Base-by-base conservation (phyloP, 23 tunicate genomes). In the Trididemnum nubilum region DNA sequence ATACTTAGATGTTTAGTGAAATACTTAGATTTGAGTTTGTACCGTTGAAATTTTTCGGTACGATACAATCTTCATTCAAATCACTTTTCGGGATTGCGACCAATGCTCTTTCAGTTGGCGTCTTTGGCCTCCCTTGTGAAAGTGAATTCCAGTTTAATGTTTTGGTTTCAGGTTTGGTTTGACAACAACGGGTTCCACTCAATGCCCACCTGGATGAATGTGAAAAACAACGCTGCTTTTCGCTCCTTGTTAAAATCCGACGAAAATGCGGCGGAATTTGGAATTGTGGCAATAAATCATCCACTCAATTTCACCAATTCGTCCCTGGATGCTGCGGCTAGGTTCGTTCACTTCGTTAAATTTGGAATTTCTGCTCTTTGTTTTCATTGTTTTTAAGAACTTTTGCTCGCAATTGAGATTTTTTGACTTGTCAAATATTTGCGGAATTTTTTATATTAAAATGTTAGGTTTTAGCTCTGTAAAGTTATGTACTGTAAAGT, bases 151-250 rank as follows among this genome's bases (percentile, higher is more conserved):
- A n/a, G n/a, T n/a, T n/a, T n/a, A n/a, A n/a, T n/a, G n/a, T n/a
- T n/a, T 15, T 44, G 9, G 37, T 67, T 34, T 39, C 44, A 95
- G 96, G 96, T 95, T 34, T 95, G 99, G 99, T 95, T 90, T 70
- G 88, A 95, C 74, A 95, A 95, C 83, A 82, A 61, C 38, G 99
- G 99, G 1, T 86, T 37, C 33, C 99, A 95, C 58, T 80, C 92
- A 0, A 89, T 90, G 92, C 96, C 95, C 0, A 73, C 89, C 33
- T 95, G 86, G 84, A 26, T 86, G 64, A 89, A 89, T 58, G 64
- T 95, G 5, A 33, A 85, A 67, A 83, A 80, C 86, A 95, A 95
- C 77, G 99, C 97, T 26, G 82, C 81, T 0, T 64, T 89, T 60
- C 85, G 99, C 21, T 83, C 95, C 18, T 34, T 51, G 35, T 74